Base-by-base conservation (phyloP, 1,140 invertebrate species). In the Matsumurasca onukii region DNA sequence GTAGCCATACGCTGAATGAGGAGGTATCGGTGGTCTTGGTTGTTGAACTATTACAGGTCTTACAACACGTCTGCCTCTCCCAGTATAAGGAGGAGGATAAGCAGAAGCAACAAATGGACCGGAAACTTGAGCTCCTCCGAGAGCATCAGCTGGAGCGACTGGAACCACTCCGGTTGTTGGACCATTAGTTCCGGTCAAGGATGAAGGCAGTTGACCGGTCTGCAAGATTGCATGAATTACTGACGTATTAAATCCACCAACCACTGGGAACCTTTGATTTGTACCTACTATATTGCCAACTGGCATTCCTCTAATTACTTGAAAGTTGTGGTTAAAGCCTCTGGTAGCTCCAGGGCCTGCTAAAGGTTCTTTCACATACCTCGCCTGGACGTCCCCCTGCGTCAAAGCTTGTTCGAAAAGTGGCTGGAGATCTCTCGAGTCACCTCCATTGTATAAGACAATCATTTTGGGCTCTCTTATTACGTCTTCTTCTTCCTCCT, bases 261-360 rank as follows among this genome's bases (percentile, higher is more conserved):
- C 67, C n/a, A 31, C 51, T 2, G 55, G 67, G 24, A 30, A 68
- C 39, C 59, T 45, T 20, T 34, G 45, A 1, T 31, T n/a, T 12
- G 31, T 34, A 27, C 45, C 29, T 1, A 45, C 25, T 12, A 31
- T 45, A 61, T 29, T 29, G 22, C 57, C 57, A 24, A 24, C 27
- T 34, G 27, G 52, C 24, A 45, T 29, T 15, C 57, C 67, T 68
- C 67, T 68, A 20, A n/a, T n/a, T n/a, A 59, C 51, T 49, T 25
- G 62, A 31, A 68, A 68, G 49, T 68, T 59, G 34, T 68, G 67
- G 48, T 61, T 61, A 31, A 68, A 68, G 3, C 67, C 67, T 63
- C 39, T 62, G 2, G 57, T 68, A 13, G 57, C 57, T 24, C 34
- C 30, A 12, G 67, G 57, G 17, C 67, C 67, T 13, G 67, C 67